Evolutionary conservation across 2,797 vertebrate species (phyloP).

Genomic region (Rhinichthys osculus): DNA sequence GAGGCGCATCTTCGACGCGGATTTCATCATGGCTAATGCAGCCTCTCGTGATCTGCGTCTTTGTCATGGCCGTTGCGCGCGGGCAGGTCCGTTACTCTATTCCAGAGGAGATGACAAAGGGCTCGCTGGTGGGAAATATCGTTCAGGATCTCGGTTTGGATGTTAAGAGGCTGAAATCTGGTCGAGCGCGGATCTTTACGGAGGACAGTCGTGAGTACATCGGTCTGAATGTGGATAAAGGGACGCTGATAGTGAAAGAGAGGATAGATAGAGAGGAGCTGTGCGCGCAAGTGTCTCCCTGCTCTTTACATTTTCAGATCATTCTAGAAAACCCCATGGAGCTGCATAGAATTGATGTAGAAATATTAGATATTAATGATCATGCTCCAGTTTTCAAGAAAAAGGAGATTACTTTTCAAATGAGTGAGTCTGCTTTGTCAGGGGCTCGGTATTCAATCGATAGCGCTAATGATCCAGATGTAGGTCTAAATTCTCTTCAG

Average conservation of each 20-base stretch:
- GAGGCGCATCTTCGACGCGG: conserved; percentile 13
- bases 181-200: conserved; percentile 75
- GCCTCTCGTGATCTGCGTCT: conserved; percentile 57
- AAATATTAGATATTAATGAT: conserved; percentile 74
- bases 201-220: conserved; percentile 79
- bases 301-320: conserved; percentile 80
- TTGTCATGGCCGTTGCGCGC: conserved; percentile 57
- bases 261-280: conserved; percentile 81
- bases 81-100: conserved; percentile 77
- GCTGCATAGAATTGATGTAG: conserved; percentile 70
- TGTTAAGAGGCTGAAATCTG: conserved; percentile 69
- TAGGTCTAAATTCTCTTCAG: conserved; percentile 54
- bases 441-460: conserved; percentile 49
- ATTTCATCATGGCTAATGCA: conserved; percentile 31
- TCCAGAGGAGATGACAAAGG: conserved; percentile 75
- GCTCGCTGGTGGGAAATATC: conserved; percentile 76
- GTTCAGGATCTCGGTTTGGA: conserved; percentile 74
- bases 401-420: conserved; percentile 66
- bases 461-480: conserved; percentile 59
- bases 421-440: conserved; percentile 48
- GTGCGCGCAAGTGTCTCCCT: conserved; percentile 73
- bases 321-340: conserved; percentile 80
- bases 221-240: conserved; percentile 72
- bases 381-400: conserved; percentile 70
- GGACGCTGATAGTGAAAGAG: conserved; percentile 76